Percentiles rank a stretch among this genome's conserved stretches.
These are phyloP conservation scores for Dione juno DNA, from an alignment of 2,888 invertebrate genomes.

Conservation along the genomic window DNA sequence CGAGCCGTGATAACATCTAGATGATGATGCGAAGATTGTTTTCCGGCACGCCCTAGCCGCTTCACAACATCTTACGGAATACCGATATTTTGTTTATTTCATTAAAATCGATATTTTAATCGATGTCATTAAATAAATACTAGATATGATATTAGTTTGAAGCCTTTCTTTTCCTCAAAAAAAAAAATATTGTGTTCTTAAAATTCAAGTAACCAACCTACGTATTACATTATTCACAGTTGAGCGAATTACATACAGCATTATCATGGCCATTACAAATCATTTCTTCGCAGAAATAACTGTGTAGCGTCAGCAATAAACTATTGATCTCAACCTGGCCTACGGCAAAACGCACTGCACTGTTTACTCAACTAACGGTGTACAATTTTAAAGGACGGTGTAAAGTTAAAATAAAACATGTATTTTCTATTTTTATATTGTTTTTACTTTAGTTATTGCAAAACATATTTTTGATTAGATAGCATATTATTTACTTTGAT, in stretches of 20 bases:
- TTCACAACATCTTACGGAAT: conserved; percentile 25
- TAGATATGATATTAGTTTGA: too few relatives aligned
- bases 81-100: conserved; percentile 35
- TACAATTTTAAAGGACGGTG: conserved; percentile 20
- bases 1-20: conserved; percentile 77
- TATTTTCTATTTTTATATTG: background rate
- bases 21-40: conserved; percentile 81
- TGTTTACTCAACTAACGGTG: conserved; percentile 35
- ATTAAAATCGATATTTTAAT: conserved; percentile 23
- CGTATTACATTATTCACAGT: background rate
- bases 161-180: too few relatives aligned
- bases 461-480: too few relatives aligned
- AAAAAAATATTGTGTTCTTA: too few relatives aligned
- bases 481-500: background rate
- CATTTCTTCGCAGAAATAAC: conserved; percentile 33
- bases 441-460: background rate
- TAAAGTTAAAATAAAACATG: background rate
- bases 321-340: conserved; percentile 33
- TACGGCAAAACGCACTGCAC: conserved; percentile 32
- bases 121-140: too few relatives aligned
- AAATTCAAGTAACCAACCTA: too few relatives aligned
- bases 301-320: conserved; percentile 35
- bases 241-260: conserved; percentile 15
- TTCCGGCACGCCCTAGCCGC: conserved; percentile 67
- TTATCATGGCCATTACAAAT: conserved; percentile 30